Evolutionary conservation across 2,888 invertebrate species (phyloP), one percentile per base, ranked within the genome.

Genomic region (Girardia tigrina): DNA sequence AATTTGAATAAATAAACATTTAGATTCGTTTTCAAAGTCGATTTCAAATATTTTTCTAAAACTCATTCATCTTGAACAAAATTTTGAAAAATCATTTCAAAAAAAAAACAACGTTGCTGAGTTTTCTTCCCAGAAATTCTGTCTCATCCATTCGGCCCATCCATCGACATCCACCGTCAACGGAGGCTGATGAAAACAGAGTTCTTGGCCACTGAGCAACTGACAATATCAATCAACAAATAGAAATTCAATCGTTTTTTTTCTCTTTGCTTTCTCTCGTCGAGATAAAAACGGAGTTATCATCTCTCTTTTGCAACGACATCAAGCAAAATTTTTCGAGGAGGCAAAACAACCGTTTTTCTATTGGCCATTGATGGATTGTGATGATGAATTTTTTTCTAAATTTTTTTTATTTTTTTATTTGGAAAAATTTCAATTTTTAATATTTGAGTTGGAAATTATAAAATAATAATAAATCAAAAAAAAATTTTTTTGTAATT

Each of bases 291-390:
- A 56, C 56, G 56, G 8, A 56, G 4, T 56, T 56, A 56, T 56
- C 8, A 20, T 36, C 4, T 4, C 23, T 23, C 23, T n/a, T 20
- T 56, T 12, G 23, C 56, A n/a, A 56, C 56, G n/a, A 56, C 56
- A n/a, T 56, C 56, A n/a, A 56, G 56, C 23, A 56, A 56, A 56
- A 20, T n/a, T n/a, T n/a, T n/a, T n/a, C n/a, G n/a, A n/a, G 4
- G 20, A 56, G 23, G 56, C n/a, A n/a, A 56, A 56, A 56, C 56
- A 56, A n/a, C n/a, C n/a, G n/a, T n/a, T 56, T 56, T 56, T 56
- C 56, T 23, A 56, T 56, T 56, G 56, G 56, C 56, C 56, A n/a
- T n/a, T n/a, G 56, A 56, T 16, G 4, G 4, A 23, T 56, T 12
- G n/a, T n/a, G n/a, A n/a, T n/a, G n/a, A n/a, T n/a, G n/a, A n/a